phyloP scores from a whole-genome alignment of 2,888 invertebrate species.

The Cremastinae sp. region DNA sequence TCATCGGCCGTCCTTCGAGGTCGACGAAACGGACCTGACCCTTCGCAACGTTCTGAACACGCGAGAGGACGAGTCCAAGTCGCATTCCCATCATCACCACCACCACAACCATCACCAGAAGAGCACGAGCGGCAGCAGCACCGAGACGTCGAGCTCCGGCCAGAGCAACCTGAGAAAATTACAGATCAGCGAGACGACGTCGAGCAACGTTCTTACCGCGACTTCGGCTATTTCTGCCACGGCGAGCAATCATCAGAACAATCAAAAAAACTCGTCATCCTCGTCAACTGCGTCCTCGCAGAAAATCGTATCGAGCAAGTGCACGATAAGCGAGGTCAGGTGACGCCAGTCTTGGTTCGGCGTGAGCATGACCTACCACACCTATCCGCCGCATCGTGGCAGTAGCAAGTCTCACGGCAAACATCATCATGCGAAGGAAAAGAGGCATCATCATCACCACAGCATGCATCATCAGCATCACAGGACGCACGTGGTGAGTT shows the following conservation, averaged over 20 bases:
- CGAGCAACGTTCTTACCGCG: constrained; percentile 9
- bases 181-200: constrained; percentile 45
- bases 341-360: constrained; percentile 79
- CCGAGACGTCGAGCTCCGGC: constrained; percentile 57
- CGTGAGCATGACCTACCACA: constrained; percentile 77
- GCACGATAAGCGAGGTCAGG: constrained; percentile 70
- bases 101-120: constrained; percentile 58
- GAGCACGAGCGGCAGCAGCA: constrained; percentile 51
- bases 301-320: constrained; percentile 58
- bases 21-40: constrained; percentile 71
- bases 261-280: constrained; percentile 55
- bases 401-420: constrained; percentile 76
- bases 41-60: constrained; percentile 64
- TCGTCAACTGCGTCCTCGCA: constrained; percentile 57
- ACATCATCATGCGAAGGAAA: constrained; percentile 77
- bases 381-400: constrained; percentile 78
- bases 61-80: constrained; percentile 50
- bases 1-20: constrained; percentile 62
- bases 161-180: constrained; percentile 53
- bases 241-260: constrained; percentile 58
- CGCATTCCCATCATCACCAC: constrained; percentile 55
- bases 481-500: constrained; percentile 77
- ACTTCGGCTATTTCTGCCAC: constrained; percentile 31
- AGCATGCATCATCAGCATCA: constrained; percentile 77
- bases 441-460: constrained; percentile 76